Percentiles rank a stretch among this genome's conserved stretches.
Conservation (phyloP, 2,888 invertebrate genomes). For the Cataglyphis cursor region DNA sequence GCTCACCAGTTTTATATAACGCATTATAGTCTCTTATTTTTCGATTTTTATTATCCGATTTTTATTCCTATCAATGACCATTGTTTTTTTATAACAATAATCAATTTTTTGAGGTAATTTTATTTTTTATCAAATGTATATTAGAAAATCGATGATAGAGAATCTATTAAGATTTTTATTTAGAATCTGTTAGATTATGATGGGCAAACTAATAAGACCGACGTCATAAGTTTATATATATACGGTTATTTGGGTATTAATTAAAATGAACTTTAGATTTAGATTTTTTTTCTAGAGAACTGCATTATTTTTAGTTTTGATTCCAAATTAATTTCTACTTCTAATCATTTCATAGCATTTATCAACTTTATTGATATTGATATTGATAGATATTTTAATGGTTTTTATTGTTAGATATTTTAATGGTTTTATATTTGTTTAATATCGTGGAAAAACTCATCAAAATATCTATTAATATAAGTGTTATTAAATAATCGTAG, state of each 20-base stretch:
- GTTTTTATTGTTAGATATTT: conserved; percentile 2
- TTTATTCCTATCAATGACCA: not conserved
- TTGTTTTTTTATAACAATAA: not conserved
- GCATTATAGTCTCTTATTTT: conserved; percentile 43
- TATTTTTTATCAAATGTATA: not conserved
- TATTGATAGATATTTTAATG: not conserved
- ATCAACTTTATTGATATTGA: not conserved
- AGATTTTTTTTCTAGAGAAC: not conserved
- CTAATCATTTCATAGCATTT: not conserved
- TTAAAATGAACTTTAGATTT: conserved; percentile 9
- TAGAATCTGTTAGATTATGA: not conserved
- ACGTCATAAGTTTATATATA: not conserved
- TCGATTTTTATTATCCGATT: too few relatives aligned
- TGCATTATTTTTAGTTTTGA: not conserved
- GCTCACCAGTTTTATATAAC: not conserved
- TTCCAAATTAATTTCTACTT: not conserved
- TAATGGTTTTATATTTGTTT: not conserved
- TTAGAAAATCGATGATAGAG: too few relatives aligned
- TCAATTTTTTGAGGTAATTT: not conserved
- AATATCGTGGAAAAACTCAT: conserved; percentile 1
- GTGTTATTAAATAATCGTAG: not conserved
- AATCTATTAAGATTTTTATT: too few relatives aligned
- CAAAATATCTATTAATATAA: not conserved
- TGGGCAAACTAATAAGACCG: not conserved
- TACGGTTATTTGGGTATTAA: not conserved